Evolutionary conservation across 30 jellyfish, hydroid and myxozoan genomes (phyloP).

Genomic region (Hydra vulgaris): DNA sequence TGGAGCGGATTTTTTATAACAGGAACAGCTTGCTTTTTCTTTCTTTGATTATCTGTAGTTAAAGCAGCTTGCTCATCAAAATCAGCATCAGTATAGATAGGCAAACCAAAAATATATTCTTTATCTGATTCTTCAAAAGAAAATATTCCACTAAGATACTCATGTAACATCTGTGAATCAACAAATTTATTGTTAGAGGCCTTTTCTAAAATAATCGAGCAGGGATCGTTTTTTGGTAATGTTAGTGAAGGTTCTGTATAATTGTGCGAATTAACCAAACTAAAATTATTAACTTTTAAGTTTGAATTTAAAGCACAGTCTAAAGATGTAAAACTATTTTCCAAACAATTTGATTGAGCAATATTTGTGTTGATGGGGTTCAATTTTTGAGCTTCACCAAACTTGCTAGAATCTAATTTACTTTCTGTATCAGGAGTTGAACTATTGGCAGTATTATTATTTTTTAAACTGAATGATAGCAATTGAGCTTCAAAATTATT

Average conservation of each 20-base stretch:
- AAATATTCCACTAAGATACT: conserved; percentile 21
- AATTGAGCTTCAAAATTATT: too few species aligned
- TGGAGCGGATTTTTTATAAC: conserved; percentile 42
- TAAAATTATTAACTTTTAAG: too few species aligned
- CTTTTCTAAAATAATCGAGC: background rate
- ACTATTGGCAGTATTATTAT: too few species aligned
- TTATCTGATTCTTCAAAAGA: conserved; percentile 10
- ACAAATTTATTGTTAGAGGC: background rate
- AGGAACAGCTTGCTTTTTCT: background rate
- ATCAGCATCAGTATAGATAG: conserved; percentile 22
- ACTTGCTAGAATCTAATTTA: too few species aligned
- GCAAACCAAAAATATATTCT: conserved; percentile 9
- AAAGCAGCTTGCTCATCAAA: background rate
- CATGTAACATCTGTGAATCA: conserved; percentile 9
- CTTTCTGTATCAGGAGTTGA: too few species aligned
- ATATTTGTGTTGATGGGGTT: too few species aligned
- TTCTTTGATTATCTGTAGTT: background rate
- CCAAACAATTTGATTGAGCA: too few species aligned
- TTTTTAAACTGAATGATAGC: too few species aligned
- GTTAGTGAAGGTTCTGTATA: background rate
- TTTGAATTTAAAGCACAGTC: too few species aligned
- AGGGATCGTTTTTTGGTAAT: background rate
- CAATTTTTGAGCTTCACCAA: too few species aligned
- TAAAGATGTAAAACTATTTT: too few species aligned
- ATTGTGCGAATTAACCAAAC: too few species aligned